These are phyloP conservation scores for Casuarius casuarius DNA, from an alignment of 2,113 vertebrate species.

Conservation along the genomic window DNA sequence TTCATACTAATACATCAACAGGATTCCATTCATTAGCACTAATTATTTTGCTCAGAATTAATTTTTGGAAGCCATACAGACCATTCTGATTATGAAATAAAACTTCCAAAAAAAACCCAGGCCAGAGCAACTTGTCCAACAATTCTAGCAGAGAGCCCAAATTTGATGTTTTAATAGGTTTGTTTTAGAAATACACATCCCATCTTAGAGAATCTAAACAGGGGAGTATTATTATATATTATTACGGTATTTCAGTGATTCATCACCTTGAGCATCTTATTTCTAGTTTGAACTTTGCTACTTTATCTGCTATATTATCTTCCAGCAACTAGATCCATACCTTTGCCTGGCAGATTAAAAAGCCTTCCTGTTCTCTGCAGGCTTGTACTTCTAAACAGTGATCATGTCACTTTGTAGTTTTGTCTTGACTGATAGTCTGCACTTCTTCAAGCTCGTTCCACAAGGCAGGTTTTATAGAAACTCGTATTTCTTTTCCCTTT, in stretches of 20 bases:
- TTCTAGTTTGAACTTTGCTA: background rate
- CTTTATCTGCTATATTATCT: background rate
- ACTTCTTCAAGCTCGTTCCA: background rate
- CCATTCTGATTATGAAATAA: background rate
- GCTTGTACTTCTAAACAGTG: background rate
- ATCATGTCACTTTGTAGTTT: background rate
- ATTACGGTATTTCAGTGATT: background rate
- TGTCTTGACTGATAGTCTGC: background rate
- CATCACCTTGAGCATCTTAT: background rate
- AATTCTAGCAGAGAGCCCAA: background rate
- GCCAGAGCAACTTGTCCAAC: background rate
- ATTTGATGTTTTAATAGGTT: background rate
- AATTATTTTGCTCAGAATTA: constrained; percentile 39
- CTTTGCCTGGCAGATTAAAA: background rate
- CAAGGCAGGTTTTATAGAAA: background rate
- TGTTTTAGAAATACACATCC: background rate
- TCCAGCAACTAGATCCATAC: background rate
- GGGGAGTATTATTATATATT: background rate
- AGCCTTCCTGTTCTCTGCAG: background rate
- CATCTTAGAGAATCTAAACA: background rate
- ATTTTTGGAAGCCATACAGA: background rate
- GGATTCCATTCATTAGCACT: constrained; percentile 44
- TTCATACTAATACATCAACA: constrained; percentile 5
- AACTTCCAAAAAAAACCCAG: background rate
- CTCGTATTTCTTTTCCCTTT: background rate